Conservation (phyloP, 2,113 vertebrate species). For the Seriola rivoliana region DNA sequence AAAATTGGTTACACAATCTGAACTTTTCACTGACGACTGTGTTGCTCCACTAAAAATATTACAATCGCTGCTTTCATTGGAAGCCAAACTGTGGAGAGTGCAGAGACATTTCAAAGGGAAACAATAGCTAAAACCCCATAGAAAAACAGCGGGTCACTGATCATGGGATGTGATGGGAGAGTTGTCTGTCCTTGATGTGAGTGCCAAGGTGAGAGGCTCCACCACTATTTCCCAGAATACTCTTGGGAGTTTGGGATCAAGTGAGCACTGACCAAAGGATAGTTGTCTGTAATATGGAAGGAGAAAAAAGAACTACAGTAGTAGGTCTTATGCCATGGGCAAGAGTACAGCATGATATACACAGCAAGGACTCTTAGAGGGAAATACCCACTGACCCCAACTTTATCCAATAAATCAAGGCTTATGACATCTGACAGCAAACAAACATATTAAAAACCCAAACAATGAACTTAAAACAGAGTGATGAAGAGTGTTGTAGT, state of each 20-base stretch:
- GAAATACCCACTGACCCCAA: constrained; percentile 41
- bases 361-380: constrained; percentile 25
- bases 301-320: constrained; percentile 51
- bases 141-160: constrained; percentile 76
- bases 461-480: constrained; percentile 11
- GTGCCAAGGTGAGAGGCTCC: constrained; percentile 80
- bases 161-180: constrained; percentile 79
- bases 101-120: constrained; percentile 76
- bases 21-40: constrained; percentile 86
- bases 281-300: constrained; percentile 45
- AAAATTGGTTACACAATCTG: constrained; percentile 87
- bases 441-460: constrained; percentile 39
- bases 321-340: constrained; percentile 37
- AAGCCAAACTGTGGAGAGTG: constrained; percentile 76
- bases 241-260: constrained; percentile 70
- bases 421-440: constrained; percentile 31
- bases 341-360: constrained; percentile 35
- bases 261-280: constrained; percentile 50
- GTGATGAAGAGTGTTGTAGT: constrained; percentile 2
- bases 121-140: constrained; percentile 76
- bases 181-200: constrained; percentile 78
- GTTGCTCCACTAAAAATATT: constrained; percentile 84
- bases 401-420: constrained; percentile 47
- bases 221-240: constrained; percentile 77
- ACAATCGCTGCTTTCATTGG: constrained; percentile 85